Base-by-base conservation (phyloP, 1,140 invertebrate species). In the Drosophila mojavensis region DNA sequence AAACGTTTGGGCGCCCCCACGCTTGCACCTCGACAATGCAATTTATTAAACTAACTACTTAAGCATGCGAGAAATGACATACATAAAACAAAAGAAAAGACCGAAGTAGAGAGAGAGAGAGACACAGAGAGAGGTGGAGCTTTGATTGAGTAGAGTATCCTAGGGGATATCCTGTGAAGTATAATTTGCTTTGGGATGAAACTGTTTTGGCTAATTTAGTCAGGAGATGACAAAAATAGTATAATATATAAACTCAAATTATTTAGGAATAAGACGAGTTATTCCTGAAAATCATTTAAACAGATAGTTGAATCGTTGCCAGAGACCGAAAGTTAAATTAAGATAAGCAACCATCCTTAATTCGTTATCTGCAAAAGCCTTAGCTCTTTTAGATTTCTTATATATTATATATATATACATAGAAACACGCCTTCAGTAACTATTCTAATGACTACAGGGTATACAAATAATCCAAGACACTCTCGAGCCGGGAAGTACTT, bases 21-120 rank as follows among this genome's bases (percentile, higher is more conserved):
- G 20, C 15, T 5, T 6, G 33, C 45, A 48, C 45, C 69, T 71
- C 53, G 39, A 59, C 61, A 81, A 81, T 88, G 84, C 80, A 88
- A 83, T 83, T 89, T 88, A 88, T 89, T 89, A 88, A 88, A 80
- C 83, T 71, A 89, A 89, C 84, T 89, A 88, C 80, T 88, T 83
- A 78, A 76, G 79, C 79, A 89, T 83, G 77, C 65, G 66, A 89
- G 83, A 83, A 88, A 65, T 50, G 54, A 77, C 54, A 67, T 65
- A 48, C 59, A 36, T 2, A 50, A 2, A 63, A 41, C 33, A 43
- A 26, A 30, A 53, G 5, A 26, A 7, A 15, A 33, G 3, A 5
- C 26, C 1, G 20, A 24, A 24, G 17, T 1, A 45, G 15, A 45
- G 43, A 3, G 43, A 45, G 43, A 45, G n/a, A 4, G 43, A 1